Conservation (phyloP, 1,140 invertebrate species). For the Drosophila kurseongensis region DNA sequence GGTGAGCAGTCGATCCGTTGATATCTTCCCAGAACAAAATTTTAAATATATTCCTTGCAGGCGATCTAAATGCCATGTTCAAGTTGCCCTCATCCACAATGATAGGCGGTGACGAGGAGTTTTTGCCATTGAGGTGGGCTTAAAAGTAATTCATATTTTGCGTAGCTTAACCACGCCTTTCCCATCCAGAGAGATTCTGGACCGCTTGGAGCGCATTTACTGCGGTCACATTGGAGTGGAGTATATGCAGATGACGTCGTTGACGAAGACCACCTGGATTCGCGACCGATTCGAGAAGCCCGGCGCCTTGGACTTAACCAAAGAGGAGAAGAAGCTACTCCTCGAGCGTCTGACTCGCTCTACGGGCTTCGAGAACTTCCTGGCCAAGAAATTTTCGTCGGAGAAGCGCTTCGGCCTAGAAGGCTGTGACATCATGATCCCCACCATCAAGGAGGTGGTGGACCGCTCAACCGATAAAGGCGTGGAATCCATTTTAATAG, state of each 20-base stretch:
- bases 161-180: conserved; percentile 50
- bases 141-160: not conserved
- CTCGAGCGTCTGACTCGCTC: conserved; percentile 58
- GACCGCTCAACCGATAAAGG: conserved; percentile 91
- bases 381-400: conserved; percentile 94
- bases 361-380: conserved; percentile 91
- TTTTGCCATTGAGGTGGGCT: conserved; percentile 59
- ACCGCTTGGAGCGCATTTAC: conserved; percentile 89
- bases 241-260: conserved; percentile 94
- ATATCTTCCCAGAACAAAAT: not conserved
- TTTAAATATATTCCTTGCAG: conserved; percentile 8
- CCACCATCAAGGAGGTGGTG: conserved; percentile 94
- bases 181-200: conserved; percentile 89
- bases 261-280: conserved; percentile 92
- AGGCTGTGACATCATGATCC: conserved; percentile 95
- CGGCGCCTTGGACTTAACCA: conserved; percentile 50
- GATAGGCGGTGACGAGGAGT: conserved; percentile 65
- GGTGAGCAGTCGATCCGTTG: conserved; percentile 29
- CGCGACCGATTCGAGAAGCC: conserved; percentile 92
- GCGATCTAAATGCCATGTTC: conserved; percentile 66
- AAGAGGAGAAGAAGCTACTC: conserved; percentile 57
- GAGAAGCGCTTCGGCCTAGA: conserved; percentile 97
- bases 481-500: conserved; percentile 88
- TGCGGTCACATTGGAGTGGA: conserved; percentile 92
- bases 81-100: conserved; percentile 63